Conservation (phyloP, 2,113 vertebrate genomes). For the Centrocercus urophasianus region DNA sequence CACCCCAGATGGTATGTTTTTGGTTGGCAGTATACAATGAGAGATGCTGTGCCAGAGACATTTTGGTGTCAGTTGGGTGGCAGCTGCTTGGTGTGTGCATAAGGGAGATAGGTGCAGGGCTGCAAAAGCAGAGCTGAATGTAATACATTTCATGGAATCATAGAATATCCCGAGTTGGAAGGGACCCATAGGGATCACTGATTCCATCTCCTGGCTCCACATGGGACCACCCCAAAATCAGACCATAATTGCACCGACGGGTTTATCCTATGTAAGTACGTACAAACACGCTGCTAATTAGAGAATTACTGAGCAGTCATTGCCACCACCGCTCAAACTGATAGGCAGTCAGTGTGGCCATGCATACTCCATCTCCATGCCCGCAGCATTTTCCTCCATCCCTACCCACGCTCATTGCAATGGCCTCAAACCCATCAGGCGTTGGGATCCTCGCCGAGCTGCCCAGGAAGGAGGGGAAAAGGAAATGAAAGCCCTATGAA, state of each 20-base stretch:
- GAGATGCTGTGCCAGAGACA: not conserved
- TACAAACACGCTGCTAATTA: not conserved
- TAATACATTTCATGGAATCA: not conserved
- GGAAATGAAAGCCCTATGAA: conserved; percentile 44
- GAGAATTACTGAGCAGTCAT: not conserved
- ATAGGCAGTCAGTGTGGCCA: not conserved
- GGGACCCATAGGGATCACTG: too few relatives aligned
- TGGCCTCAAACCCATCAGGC: not conserved
- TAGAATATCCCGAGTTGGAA: too few relatives aligned
- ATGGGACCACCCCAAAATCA: too few relatives aligned
- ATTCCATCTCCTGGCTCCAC: too few relatives aligned
- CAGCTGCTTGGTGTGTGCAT: not conserved
- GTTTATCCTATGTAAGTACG: not conserved
- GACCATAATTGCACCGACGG: not conserved
- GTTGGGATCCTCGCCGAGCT: not conserved
- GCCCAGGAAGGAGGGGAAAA: not conserved
- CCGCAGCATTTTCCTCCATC: not conserved
- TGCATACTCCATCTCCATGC: not conserved
- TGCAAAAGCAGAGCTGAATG: not conserved
- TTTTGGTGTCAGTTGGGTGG: not conserved
- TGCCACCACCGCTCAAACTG: not conserved
- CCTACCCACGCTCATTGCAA: too few relatives aligned
- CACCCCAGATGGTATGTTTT: not conserved
- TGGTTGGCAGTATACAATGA: too few relatives aligned
- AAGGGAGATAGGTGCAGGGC: not conserved